phyloP scores from a whole-genome alignment of 2,797 vertebrate genomes.

The Esox masquinongy region DNA sequence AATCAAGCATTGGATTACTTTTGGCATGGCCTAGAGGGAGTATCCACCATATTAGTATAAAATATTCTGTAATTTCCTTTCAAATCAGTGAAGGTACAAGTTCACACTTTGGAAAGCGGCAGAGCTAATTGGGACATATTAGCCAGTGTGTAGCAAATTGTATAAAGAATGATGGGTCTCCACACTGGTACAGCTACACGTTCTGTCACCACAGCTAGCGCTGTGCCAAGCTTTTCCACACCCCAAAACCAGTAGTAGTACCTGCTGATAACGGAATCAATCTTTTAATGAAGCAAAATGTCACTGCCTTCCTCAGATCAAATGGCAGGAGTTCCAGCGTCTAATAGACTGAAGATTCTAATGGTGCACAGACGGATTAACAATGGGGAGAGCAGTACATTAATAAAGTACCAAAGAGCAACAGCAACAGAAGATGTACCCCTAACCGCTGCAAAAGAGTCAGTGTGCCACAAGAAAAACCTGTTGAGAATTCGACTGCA shows the following conservation, averaged over 20 bases:
- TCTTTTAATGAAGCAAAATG: slow-evolving; percentile 56
- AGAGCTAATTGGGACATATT: neutral
- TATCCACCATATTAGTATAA: neutral
- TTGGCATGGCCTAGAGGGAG: neutral
- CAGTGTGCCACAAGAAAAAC: too few relatives aligned
- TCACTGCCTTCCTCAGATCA: too few relatives aligned
- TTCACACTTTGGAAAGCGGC: neutral
- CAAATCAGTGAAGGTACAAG: neutral
- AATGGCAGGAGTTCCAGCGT: too few relatives aligned
- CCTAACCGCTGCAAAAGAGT: too few relatives aligned
- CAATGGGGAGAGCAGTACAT: too few relatives aligned
- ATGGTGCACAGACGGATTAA: too few relatives aligned
- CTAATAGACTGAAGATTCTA: too few relatives aligned
- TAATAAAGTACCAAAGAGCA: too few relatives aligned
- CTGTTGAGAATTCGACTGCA: too few relatives aligned
- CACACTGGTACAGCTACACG: too few relatives aligned
- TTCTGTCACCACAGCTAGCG: neutral
- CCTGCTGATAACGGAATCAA: slow-evolving; percentile 53
- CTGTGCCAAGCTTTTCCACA: neutral
- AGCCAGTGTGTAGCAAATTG: neutral
- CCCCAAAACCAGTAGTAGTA: slow-evolving; percentile 3
- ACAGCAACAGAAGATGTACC: too few relatives aligned
- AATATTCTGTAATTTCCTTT: neutral
- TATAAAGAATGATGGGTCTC: neutral
- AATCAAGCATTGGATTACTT: neutral